Percentiles rank a stretch among this genome's conserved stretches.
Conservation (phyloP, 2,113 vertebrate genomes). For the Siniperca knerii region DNA sequence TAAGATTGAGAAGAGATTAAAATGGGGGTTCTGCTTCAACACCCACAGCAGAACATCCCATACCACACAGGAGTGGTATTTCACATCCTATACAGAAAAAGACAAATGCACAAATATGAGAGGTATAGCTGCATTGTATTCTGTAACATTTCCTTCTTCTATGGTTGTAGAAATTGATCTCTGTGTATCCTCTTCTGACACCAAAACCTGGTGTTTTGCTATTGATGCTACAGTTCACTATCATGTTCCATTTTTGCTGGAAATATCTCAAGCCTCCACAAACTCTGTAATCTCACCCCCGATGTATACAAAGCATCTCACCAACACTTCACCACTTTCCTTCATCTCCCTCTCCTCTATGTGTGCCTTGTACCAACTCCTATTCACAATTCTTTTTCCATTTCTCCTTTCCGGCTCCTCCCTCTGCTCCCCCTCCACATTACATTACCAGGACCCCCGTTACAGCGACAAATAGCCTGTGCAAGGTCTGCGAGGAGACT, state of each 20-base stretch:
- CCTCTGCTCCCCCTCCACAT: constrained; percentile 5
- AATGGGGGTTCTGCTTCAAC: background rate
- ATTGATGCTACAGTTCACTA: constrained; percentile 2
- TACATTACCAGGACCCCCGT: constrained; percentile 17
- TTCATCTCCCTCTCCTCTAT: background rate
- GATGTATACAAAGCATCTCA: constrained; percentile 6
- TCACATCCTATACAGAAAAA: constrained; percentile 10
- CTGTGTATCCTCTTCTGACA: constrained; percentile 11
- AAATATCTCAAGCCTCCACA: constrained; percentile 4
- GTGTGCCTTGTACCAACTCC: constrained; percentile 12
- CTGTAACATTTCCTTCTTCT: background rate
- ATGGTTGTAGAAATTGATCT: constrained; percentile 15
- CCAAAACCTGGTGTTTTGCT: constrained; percentile 14
- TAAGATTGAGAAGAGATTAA: constrained; percentile 12
- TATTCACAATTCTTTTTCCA: background rate
- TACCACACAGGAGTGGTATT: background rate
- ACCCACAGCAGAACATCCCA: background rate
- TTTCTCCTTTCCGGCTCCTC: background rate
- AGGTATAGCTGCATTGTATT: background rate
- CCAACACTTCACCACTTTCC: constrained; percentile 12
- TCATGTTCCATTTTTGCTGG: background rate
- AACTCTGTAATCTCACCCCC: background rate
- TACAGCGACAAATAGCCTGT: constrained; percentile 18
- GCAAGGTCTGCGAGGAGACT: constrained; percentile 3
- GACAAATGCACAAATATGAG: background rate